Conservation (phyloP, 2,797 vertebrate species). For the Antennarius maculatus region DNA sequence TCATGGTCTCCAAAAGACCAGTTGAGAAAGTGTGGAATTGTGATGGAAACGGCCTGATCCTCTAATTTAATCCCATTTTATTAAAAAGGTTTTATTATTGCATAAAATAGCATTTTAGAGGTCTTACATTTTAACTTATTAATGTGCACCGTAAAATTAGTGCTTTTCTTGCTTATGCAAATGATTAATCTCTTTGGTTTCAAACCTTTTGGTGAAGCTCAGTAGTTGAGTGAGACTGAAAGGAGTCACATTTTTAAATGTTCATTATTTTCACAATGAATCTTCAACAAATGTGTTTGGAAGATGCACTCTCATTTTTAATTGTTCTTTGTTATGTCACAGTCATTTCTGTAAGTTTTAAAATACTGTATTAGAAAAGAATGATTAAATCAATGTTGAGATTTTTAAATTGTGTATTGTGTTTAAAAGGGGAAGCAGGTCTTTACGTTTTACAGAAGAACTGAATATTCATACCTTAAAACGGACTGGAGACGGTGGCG, state of each 20-base stretch:
- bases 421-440: too few species aligned
- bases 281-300: neutral
- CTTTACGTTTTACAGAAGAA: too few species aligned
- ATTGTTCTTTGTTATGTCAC: neutral
- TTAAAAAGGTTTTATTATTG: neutral
- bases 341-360: neutral
- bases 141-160: neutral
- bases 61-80: conserved; percentile 33
- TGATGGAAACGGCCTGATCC: conserved; percentile 7
- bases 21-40: neutral
- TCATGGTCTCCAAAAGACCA: conserved; percentile 12
- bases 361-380: conserved; percentile 8
- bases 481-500: too few species aligned
- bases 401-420: neutral
- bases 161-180: neutral
- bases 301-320: neutral
- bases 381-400: conserved; percentile 41
- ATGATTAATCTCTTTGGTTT: conserved; percentile 4
- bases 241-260: conserved; percentile 9
- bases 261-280: conserved; percentile 5
- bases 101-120: conserved; percentile 2
- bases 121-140: neutral
- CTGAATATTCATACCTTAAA: too few species aligned
- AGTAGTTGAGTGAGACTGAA: neutral
- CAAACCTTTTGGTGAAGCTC: neutral